These are phyloP conservation scores for Sphaeridia pumilis DNA, from an alignment of 2,888 invertebrate genomes.

Conservation along the genomic window DNA sequence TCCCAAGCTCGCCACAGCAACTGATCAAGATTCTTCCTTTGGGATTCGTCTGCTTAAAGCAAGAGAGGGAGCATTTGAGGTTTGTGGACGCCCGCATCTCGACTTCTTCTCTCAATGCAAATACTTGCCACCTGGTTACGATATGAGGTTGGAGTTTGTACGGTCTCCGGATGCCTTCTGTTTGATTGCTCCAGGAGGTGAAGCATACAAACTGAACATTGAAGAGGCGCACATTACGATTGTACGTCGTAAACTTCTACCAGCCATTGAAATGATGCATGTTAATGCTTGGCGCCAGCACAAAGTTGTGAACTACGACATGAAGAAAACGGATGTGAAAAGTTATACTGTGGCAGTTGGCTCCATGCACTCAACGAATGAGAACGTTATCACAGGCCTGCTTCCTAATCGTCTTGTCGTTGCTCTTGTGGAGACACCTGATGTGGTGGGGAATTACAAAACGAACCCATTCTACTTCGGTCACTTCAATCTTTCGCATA, in stretches of 20 bases:
- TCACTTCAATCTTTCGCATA: not conserved
- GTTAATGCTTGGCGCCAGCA: slow-evolving; percentile 11
- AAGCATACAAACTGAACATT: slow-evolving; percentile 9
- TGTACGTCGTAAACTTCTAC: slow-evolving; percentile 11
- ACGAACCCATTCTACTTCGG: slow-evolving; percentile 8
- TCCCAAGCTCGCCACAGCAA: slow-evolving; percentile 6
- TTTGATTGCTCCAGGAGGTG: not conserved
- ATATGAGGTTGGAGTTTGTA: slow-evolving; percentile 13
- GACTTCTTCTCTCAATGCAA: slow-evolving; percentile 13
- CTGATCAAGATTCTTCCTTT: not conserved
- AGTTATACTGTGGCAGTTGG: slow-evolving; percentile 17
- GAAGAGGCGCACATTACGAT: slow-evolving; percentile 13
- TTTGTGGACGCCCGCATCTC: slow-evolving; percentile 16
- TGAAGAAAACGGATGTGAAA: slow-evolving; percentile 12
- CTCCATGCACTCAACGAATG: slow-evolving; percentile 10
- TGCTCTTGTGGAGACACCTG: slow-evolving; percentile 11
- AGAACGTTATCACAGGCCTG: slow-evolving; percentile 12
- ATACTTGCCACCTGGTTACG: slow-evolving; percentile 20
- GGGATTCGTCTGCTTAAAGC: slow-evolving; percentile 2
- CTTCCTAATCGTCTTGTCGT: slow-evolving; percentile 18
- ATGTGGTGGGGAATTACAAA: slow-evolving; percentile 1
- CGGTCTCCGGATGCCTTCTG: slow-evolving; percentile 14
- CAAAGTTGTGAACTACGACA: slow-evolving; percentile 7
- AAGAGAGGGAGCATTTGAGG: slow-evolving; percentile 17
- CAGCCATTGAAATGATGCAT: slow-evolving; percentile 15